Conservation (phyloP, 1,140 invertebrate genomes). For the Aphelenchoides fujianensis region DNA sequence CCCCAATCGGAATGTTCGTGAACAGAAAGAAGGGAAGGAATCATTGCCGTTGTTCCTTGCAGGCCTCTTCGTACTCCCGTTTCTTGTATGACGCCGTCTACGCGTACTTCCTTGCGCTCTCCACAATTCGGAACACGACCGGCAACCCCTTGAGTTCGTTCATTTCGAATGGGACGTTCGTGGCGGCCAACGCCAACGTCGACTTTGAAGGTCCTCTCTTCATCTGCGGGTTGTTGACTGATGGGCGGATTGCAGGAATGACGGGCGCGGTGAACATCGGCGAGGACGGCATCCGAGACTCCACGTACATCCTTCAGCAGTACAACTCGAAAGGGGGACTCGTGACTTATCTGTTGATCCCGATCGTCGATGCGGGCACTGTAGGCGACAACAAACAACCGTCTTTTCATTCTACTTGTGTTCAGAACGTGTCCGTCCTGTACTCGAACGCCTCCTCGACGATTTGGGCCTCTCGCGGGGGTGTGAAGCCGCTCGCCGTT, state of each 20-base stretch:
- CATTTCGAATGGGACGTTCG: constrained; percentile 37
- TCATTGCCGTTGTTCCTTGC: too few species aligned
- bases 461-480: constrained; percentile 24
- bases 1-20: too few species aligned
- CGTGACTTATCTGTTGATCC: neutral
- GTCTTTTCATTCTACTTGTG: neutral
- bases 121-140: constrained; percentile 24
- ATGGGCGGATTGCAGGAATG: too few species aligned
- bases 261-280: constrained; percentile 24
- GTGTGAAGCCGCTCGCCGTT: constrained; percentile 18
- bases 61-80: constrained; percentile 30
- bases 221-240: too few species aligned
- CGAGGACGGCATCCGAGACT: constrained; percentile 29
- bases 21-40: neutral
- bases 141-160: constrained; percentile 14
- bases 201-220: too few species aligned
- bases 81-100: constrained; percentile 43
- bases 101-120: constrained; percentile 32
- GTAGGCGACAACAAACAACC: neutral
- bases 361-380: neutral
- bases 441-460: neutral
- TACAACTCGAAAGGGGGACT: neutral
- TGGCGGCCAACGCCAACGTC: constrained; percentile 28
- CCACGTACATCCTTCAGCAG: constrained; percentile 1
- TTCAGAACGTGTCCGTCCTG: neutral